Base-by-base conservation (phyloP, 2,888 invertebrate species). In the Chirona hameri region DNA sequence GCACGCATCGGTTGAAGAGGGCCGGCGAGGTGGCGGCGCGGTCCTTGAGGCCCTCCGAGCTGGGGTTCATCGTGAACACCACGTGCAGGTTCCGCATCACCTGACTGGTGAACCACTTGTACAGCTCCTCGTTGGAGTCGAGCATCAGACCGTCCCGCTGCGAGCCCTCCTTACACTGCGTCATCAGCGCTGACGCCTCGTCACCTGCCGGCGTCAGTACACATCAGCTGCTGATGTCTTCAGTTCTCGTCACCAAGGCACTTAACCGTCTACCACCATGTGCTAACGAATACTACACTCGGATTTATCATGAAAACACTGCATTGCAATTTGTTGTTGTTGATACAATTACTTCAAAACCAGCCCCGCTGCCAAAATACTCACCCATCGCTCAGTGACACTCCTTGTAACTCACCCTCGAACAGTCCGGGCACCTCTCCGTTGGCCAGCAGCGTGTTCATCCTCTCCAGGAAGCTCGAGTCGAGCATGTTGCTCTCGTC, bases 41-140 rank as follows among this genome's bases (percentile, higher is more conserved):
- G 89, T 99, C 99, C 89, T 99, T 98, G 79, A 99, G 91, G 0
- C 99, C 99, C 87, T 99, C 98, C 0, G 98, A 96, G 0, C 97
- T 98, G 15, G 99, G 99, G 90, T 99, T 99, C 99, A 99, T 99
- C 0, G 99, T 99, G 90, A 99, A 99, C 79, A 99, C 99, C 18
- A 99, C 99, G 89, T 99, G 99, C 81, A 99, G 91, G 89, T 99
- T 99, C 84, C 95, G 93, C 97, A 99, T 99, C 65, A 99, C 98
- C 88, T 90, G 86, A 48, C 96, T 96, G 0, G 99, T 99, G 89
- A 99, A 99, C 99, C 99, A 99, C 90, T 99, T 99, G 89, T 99
- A 99, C 18, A 99, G 90, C 88, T 99, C 99, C 88, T 99, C 99
- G 86, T 95, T 95, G 0, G 98, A 97, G 89, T 99, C 99, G 81